Base-by-base conservation (phyloP, 2,113 vertebrate species). In the Paramisgurnus dabryanus region DNA sequence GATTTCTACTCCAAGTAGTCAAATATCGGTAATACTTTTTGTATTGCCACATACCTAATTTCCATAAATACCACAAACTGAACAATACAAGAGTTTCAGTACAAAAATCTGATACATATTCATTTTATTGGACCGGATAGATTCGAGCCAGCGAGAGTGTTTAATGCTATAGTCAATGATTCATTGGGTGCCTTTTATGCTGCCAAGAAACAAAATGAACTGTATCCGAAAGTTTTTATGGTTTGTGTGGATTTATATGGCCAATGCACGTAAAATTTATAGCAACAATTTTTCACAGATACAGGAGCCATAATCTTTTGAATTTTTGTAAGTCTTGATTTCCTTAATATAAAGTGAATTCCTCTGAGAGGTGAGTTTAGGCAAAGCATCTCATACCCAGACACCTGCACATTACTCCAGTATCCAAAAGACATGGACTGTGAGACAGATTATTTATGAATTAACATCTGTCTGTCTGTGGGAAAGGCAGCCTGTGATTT, bases 221-320 rank as follows among this genome's bases (percentile, higher is more conserved):
- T 92, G 90, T 85, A 91, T 93, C 91, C 89, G 89, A 91, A 92
- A 90, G 74, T 80, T 87, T 91, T 92, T 87, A 91, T 84, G 84
- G 83, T 80, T 80, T 80, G 74, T 85, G 78, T 74, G 82, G 87
- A 90, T 89, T 91, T 92, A 89, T 92, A 88, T 88, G 84, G 85
- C 82, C 87, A 50, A 18, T 83, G 81, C 80, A 80, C 78, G 85
- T 73, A 86, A 89, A 91, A 93, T 93, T 91, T 92, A 93, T 84
- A 78, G 73, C 84, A 61, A 6, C 76, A 82, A 89, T 92, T 90
- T 70, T 90, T 90, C 91, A 91, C 78, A 85, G 82, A 22, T 80
- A 81, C 79, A 76, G 75, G 84, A 79, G 88, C 84, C 81, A 78
- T 34, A 85, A 85, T 85, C 83, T 86, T 87, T 88, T 80, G 55